Conservation (phyloP, 2,797 vertebrate species). For the Tympanoctomys barrerae region DNA sequence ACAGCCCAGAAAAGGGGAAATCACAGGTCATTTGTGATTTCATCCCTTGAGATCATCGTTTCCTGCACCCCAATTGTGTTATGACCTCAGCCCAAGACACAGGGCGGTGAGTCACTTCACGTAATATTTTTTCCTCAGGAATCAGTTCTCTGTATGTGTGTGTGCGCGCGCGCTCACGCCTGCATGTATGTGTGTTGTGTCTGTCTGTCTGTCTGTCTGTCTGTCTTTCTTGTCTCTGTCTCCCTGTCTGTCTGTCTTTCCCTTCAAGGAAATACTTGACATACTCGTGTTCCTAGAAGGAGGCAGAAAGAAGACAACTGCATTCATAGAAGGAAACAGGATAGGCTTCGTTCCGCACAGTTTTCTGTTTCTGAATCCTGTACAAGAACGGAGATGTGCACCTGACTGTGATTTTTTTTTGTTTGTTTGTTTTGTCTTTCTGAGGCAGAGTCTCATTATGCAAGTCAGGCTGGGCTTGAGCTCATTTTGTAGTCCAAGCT, state of each 20-base stretch:
- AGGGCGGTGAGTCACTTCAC: too few species aligned
- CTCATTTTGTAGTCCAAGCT: too few species aligned
- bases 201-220: too few species aligned
- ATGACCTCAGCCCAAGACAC: background rate
- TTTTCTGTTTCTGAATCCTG: background rate
- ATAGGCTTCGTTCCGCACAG: background rate
- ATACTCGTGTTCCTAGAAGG: background rate
- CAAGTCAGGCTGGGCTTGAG: too few species aligned
- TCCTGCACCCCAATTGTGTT: background rate
- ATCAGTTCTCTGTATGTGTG: background rate
- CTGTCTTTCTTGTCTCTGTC: too few species aligned
- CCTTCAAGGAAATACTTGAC: background rate
- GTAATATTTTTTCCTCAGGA: too few species aligned
- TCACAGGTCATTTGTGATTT: background rate
- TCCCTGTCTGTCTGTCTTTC: background rate
- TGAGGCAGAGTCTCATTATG: too few species aligned
- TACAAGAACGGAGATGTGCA: background rate
- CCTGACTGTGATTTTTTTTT: background rate
- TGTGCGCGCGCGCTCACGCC: too few species aligned
- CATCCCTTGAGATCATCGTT: background rate
- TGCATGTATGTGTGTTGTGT: too few species aligned
- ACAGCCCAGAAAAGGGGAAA: background rate
- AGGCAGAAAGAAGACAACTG: background rate
- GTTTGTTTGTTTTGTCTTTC: too few species aligned
- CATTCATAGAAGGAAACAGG: background rate